Conservation (phyloP, 2,888 invertebrate species). For the Drosophila robusta region DNA sequence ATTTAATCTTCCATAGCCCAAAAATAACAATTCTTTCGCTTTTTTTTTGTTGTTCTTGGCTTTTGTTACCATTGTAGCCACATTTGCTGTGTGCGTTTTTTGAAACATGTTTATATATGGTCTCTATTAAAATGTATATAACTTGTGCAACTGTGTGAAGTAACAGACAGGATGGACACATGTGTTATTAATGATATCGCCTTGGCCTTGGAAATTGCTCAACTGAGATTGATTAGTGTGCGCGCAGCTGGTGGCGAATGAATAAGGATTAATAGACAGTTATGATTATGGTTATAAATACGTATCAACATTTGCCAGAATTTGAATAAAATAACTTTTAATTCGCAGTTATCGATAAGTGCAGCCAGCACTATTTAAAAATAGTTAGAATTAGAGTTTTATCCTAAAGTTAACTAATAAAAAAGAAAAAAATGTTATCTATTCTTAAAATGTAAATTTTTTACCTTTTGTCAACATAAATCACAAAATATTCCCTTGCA, state of each 20-base stretch:
- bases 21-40: too few species aligned
- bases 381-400: too few species aligned
- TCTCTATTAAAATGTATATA: slow-evolving; percentile 56
- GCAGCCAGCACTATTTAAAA: too few species aligned
- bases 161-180: slow-evolving; percentile 24
- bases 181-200: slow-evolving; percentile 68
- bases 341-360: too few species aligned
- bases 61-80: slow-evolving; percentile 20
- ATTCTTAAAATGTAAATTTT: background rate
- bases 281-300: slow-evolving; percentile 35
- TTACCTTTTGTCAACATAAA: slow-evolving; percentile 7
- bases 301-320: background rate
- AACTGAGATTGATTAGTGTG: slow-evolving; percentile 65
- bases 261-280: slow-evolving; percentile 29
- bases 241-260: slow-evolving; percentile 10
- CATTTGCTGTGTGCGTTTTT: slow-evolving; percentile 3
- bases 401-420: too few species aligned
- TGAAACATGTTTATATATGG: slow-evolving; percentile 1
- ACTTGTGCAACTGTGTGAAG: slow-evolving; percentile 22
- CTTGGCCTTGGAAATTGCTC: slow-evolving; percentile 47
- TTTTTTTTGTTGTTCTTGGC: slow-evolving; percentile 7
- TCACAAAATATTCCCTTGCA: too few species aligned
- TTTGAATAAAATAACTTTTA: too few species aligned
- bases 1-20: too few species aligned
- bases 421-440: too few species aligned